Base-by-base conservation (phyloP, 2,888 invertebrate genomes). In the Cephus spinipes region DNA sequence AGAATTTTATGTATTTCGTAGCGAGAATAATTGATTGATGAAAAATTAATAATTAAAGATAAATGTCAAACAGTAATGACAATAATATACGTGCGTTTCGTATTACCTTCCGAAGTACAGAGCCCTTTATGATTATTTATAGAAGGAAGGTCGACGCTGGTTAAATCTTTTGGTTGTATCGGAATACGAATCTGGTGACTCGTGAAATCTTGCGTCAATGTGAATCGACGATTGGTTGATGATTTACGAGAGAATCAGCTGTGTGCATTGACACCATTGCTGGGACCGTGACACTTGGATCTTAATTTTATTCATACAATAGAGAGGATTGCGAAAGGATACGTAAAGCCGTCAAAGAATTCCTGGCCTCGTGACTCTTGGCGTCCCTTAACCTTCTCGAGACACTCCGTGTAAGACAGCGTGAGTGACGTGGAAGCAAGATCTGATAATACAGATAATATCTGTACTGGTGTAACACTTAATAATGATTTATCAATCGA, bases 401-500 rank as follows among this genome's bases (percentile, higher is more conserved):
- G 55, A 55, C 55, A 9, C 9, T 55, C 23, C 55, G 6, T 55
- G 6, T 15, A 9, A 55, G 23, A 55, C 55, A 23, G 23, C 23
- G 55, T 23, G 23, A 55, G 23, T 55, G 55, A 55, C 55, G 55
- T 23, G 1, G 9, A 55, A 55, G 23, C 23, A 23, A 55, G 23
- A 55, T 55, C 55, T 1, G 55, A 55, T 55, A 55, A 55, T 9
- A 6, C 23, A 55, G 55, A 55, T 55, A 23, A 23, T 23, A 55
- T 55, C 55, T 55, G 55, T 23, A 9, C 9, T 9, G 55, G 55
- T 55, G 55, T 55, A 55, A 55, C 23, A 9, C 12, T 69, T 33
- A 33, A 87, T 82, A 79, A 90, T 91, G 85, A 91, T 89, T 80
- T 89, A 88, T 79, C 89, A 88, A 75, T 86, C 87, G 80, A 88